Evolutionary conservation across 2,797 vertebrate genomes (phyloP).

Genomic region (Micromesistius poutassou): DNA sequence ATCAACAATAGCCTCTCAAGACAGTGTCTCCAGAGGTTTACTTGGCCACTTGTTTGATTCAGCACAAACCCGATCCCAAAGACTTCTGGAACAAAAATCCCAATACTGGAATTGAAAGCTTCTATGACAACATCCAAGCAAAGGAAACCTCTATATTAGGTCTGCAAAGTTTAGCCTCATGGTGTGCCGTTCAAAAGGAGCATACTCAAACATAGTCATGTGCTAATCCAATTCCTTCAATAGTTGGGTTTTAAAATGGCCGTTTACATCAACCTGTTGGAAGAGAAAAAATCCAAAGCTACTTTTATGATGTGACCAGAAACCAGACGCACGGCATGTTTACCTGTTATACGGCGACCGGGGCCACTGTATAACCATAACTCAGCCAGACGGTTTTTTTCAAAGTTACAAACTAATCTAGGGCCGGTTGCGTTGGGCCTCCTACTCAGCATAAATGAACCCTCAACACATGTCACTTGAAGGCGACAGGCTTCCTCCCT

Average conservation of each 20-base stretch:
- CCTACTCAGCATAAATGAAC: neutral
- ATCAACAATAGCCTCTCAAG: neutral
- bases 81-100: constrained; percentile 16
- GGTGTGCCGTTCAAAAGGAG: neutral
- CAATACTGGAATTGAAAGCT: constrained; percentile 1
- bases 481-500: neutral
- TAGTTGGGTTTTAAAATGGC: neutral
- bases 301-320: neutral
- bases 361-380: neutral
- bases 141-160: neutral
- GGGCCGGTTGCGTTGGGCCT: neutral
- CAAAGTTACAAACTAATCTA: neutral
- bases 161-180: neutral
- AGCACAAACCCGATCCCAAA: constrained; percentile 26
- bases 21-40: constrained; percentile 30
- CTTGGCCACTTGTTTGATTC: constrained; percentile 33
- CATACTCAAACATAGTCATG: neutral
- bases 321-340: neutral
- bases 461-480: neutral
- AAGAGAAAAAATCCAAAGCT: neutral
- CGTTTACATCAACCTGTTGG: neutral
- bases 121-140: neutral
- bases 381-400: neutral
- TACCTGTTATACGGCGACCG: neutral
- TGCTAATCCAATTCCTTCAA: neutral